These are phyloP conservation scores for Meiosimyza decipiens DNA, from an alignment of 2,888 invertebrate genomes.

Conservation along the genomic window DNA sequence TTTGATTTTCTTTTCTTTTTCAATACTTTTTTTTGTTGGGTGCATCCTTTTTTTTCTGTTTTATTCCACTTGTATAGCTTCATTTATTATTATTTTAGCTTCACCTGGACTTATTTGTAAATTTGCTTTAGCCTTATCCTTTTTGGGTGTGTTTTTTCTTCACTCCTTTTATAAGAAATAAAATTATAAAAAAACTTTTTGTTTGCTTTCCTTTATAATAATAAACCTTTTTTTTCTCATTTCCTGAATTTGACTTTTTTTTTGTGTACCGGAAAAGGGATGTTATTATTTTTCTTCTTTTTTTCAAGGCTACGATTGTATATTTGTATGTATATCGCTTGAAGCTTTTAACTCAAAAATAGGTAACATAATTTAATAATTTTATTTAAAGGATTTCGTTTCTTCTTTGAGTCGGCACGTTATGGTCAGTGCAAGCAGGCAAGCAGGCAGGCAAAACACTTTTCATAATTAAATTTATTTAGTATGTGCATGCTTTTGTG, in stretches of 20 bases:
- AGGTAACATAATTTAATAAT: background rate
- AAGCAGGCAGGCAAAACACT: too few species aligned
- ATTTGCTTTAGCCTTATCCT: conserved; percentile 6
- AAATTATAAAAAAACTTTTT: conserved; percentile 15
- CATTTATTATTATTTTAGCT: conserved; percentile 19
- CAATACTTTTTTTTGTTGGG: background rate
- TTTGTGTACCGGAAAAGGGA: too few species aligned
- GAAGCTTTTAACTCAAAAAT: background rate
- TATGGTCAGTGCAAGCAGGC: too few species aligned
- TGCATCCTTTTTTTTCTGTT: background rate
- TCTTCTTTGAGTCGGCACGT: background rate
- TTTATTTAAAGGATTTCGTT: background rate
- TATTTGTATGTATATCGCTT: background rate
- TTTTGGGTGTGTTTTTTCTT: background rate
- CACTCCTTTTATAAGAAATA: conserved; percentile 1
- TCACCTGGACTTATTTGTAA: conserved; percentile 5
- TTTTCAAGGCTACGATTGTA: too few species aligned
- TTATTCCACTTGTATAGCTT: conserved; percentile 1
- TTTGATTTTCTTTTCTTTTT: conserved; percentile 13
- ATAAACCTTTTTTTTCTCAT: conserved; percentile 10
- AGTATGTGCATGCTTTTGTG: too few species aligned
- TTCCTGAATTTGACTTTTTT: background rate
- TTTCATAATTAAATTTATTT: too few species aligned
- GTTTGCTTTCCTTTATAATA: conserved; percentile 12
- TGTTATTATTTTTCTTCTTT: too few species aligned